A percentile compares a stretch with the other conserved stretches of the same genome.
These are phyloP conservation scores for Laspeyria flexula DNA, from an alignment of 2,888 invertebrate genomes.

Conservation along the genomic window DNA sequence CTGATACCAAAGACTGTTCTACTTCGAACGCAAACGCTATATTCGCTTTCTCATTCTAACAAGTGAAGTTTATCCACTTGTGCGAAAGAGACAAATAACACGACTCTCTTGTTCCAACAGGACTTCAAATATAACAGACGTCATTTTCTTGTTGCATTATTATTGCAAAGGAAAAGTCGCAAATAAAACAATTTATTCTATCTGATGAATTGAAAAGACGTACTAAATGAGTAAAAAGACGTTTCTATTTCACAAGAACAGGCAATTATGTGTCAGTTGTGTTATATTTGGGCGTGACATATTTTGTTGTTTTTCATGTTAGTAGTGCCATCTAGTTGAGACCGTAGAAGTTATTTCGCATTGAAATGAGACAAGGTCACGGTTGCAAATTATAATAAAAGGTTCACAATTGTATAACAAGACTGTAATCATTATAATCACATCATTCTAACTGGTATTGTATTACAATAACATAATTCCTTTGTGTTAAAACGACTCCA, in stretches of 20 bases:
- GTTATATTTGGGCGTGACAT: conserved; percentile 76
- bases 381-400: conserved; percentile 12
- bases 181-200: conserved; percentile 58
- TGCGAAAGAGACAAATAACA: conserved; percentile 58
- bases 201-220: conserved; percentile 75
- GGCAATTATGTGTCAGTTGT: conserved; percentile 59
- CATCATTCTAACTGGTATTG: not conserved
- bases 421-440: not conserved
- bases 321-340: conserved; percentile 65
- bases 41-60: conserved; percentile 55
- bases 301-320: conserved; percentile 50
- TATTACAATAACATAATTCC: not conserved
- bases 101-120: conserved; percentile 61
- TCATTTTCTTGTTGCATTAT: conserved; percentile 79
- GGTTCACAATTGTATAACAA: conserved; percentile 2
- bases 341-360: conserved; percentile 19
- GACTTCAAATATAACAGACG: conserved; percentile 71
- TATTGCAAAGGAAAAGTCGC: conserved; percentile 72
- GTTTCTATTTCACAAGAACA: conserved; percentile 79
- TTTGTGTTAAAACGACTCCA: not conserved
- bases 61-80: not conserved
- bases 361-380: conserved; percentile 36
- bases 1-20: conserved; percentile 82
- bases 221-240: conserved; percentile 51
- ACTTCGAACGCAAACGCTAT: conserved; percentile 60